Percentiles rank a stretch among this genome's conserved stretches.
phyloP scores from a whole-genome alignment of 2,113 vertebrate species.

The Clarias gariepinus region DNA sequence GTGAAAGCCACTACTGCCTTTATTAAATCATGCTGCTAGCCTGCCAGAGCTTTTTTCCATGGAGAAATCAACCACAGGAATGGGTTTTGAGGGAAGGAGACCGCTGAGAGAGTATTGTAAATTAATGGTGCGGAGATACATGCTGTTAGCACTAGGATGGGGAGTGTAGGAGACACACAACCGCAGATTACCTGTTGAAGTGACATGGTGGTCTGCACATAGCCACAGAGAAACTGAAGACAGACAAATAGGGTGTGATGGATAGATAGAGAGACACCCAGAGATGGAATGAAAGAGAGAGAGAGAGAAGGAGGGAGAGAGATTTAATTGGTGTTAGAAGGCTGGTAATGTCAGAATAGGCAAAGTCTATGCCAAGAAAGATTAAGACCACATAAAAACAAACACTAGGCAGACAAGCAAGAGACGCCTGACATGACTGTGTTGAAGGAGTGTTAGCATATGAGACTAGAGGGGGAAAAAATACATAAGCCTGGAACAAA shows the following conservation, averaged over 20 bases:
- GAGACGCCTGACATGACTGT: background rate
- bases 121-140: constrained; percentile 9
- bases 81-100: constrained; percentile 26
- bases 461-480: background rate
- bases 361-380: constrained; percentile 29
- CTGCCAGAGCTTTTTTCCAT: constrained; percentile 37
- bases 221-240: constrained; percentile 76
- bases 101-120: constrained; percentile 16
- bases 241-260: constrained; percentile 11
- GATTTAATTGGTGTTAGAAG: constrained; percentile 32
- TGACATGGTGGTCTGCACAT: constrained; percentile 71
- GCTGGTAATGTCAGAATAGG: background rate
- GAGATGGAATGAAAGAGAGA: background rate
- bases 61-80: constrained; percentile 51
- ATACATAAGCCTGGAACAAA: background rate
- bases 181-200: constrained; percentile 69
- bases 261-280: background rate
- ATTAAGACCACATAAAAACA: background rate
- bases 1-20: constrained; percentile 19
- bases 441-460: constrained; percentile 5
- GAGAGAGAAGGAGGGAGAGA: constrained; percentile 36
- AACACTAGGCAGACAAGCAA: background rate
- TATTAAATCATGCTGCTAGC: constrained; percentile 34
- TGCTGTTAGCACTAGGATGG: background rate
- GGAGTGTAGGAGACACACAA: constrained; percentile 30